Percentiles rank a stretch among this genome's conserved stretches.
Evolutionary conservation across 2,888 invertebrate species (phyloP).

Genomic region (Acanthosepion esculentum): DNA sequence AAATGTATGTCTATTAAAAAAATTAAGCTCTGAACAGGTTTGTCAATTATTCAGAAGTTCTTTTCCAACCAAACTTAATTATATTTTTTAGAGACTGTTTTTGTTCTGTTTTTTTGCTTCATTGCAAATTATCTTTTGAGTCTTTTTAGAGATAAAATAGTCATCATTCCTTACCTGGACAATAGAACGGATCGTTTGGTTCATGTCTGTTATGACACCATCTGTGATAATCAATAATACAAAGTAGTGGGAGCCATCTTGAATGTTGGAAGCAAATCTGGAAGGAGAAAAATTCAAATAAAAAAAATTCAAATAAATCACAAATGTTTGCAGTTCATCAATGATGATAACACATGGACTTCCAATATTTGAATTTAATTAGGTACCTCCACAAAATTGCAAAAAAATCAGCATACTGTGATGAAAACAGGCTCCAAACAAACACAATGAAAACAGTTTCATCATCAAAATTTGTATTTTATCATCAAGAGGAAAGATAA

Average conservation of each 20-base stretch:
- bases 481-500: no score
- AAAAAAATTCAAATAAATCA: background rate
- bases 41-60: no score
- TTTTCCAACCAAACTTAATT: background rate
- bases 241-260: slow-evolving; percentile 78
- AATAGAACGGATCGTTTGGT: slow-evolving; percentile 72
- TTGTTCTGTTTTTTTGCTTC: background rate
- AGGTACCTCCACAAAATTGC: no score
- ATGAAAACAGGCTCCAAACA: no score
- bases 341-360: no score
- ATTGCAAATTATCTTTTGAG: background rate
- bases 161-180: slow-evolving; percentile 64
- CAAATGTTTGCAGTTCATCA: background rate
- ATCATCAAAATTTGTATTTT: no score
- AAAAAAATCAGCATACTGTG: no score
- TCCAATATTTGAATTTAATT: no score
- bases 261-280: slow-evolving; percentile 76
- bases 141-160: background rate
- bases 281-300: slow-evolving; percentile 47
- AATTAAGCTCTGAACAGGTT: no score
- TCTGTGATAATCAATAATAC: slow-evolving; percentile 80
- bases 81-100: background rate
- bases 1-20: no score
- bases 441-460: no score
- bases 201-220: slow-evolving; percentile 80